Percentiles rank a stretch among this genome's conserved stretches.
phyloP scores from a whole-genome alignment of 1,140 invertebrate species.

The Stenopsyche tienmushanensis region DNA sequence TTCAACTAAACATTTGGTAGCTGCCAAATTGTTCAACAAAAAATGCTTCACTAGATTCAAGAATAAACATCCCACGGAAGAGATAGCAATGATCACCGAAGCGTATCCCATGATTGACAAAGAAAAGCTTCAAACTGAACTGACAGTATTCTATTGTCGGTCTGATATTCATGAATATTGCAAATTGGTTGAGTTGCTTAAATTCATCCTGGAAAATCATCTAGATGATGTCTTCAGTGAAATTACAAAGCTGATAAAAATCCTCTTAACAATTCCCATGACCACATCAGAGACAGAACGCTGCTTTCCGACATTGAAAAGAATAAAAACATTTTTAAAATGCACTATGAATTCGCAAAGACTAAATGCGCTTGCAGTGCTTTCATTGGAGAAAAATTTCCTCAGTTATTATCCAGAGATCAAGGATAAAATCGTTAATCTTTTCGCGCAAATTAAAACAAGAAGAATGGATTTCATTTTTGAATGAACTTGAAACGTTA shows the following conservation, averaged over 20 bases:
- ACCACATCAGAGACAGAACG: not conserved
- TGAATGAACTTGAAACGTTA: not conserved
- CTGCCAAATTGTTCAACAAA: slow-evolving; percentile 1
- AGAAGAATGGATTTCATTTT: not conserved
- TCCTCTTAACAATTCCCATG: not conserved
- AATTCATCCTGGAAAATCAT: not conserved
- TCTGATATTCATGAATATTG: not conserved
- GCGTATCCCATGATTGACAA: not conserved
- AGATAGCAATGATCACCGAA: not conserved
- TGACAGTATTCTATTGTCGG: not conserved
- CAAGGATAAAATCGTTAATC: not conserved
- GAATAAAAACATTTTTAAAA: not conserved
- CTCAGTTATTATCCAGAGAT: not conserved
- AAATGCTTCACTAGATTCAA: not conserved
- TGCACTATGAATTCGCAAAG: not conserved
- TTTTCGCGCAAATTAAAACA: not conserved
- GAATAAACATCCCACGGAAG: not conserved
- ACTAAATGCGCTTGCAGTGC: not conserved
- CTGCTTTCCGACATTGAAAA: not conserved
- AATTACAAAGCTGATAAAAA: not conserved
- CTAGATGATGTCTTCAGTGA: not conserved
- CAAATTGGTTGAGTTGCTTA: not conserved
- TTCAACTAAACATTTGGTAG: not conserved
- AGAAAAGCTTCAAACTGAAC: not conserved
- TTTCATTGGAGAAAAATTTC: not conserved